A percentile compares a stretch with the other conserved stretches of the same genome.
Conservation (phyloP, 2,888 invertebrate species). For the Corbicula japonica region DNA sequence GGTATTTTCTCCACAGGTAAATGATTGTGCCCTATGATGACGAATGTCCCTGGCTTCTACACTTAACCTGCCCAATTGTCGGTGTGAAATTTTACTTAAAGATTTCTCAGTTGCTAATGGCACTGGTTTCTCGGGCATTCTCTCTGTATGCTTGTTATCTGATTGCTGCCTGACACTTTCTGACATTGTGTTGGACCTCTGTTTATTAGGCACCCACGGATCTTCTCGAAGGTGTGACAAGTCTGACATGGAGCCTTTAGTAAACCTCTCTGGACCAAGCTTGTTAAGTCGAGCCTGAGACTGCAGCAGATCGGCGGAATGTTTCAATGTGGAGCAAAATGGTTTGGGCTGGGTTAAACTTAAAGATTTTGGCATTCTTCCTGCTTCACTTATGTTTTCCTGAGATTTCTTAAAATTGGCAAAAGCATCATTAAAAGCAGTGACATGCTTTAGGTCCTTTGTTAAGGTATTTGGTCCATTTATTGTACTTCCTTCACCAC, state of each 20-base stretch:
- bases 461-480: constrained; percentile 35
- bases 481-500: constrained; percentile 5
- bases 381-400: constrained; percentile 62
- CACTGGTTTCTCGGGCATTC: background rate
- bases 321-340: constrained; percentile 62
- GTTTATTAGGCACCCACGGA: constrained; percentile 74
- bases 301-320: constrained; percentile 46
- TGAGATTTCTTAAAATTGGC: constrained; percentile 64
- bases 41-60: constrained; percentile 23
- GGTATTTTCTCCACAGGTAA: constrained; percentile 51
- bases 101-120: background rate
- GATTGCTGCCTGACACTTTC: too few species aligned
- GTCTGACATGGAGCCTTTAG: constrained; percentile 70
- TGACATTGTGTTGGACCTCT: constrained; percentile 59
- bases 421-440: constrained; percentile 75
- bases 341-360: constrained; percentile 67
- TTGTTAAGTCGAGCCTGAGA: constrained; percentile 69
- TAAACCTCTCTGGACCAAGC: constrained; percentile 71
- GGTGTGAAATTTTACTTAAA: constrained; percentile 27
- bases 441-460: constrained; percentile 66
- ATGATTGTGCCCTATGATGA: constrained; percentile 60
- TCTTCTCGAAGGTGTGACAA: constrained; percentile 72
- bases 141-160: too few species aligned
- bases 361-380: constrained; percentile 37
- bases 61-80: constrained; percentile 36